These are phyloP conservation scores for Apotomis capreana DNA, from an alignment of 2,888 invertebrate species.

Conservation along the genomic window DNA sequence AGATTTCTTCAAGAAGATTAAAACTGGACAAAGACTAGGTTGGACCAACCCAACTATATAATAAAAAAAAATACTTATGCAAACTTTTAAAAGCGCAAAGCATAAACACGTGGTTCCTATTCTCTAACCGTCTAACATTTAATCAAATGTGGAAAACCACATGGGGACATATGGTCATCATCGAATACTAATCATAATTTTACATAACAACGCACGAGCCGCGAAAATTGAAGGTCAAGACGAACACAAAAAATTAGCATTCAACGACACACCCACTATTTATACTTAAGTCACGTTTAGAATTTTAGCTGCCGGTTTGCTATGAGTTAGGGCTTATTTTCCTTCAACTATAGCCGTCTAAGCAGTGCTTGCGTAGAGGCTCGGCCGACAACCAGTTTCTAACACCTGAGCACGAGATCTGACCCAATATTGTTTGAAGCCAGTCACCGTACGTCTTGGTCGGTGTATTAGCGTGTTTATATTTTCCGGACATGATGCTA, in stretches of 20 bases:
- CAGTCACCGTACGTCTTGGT: slow-evolving; percentile 65
- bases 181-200: slow-evolving; percentile 27
- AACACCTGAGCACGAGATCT: slow-evolving; percentile 53
- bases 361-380: slow-evolving; percentile 44
- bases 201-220: slow-evolving; percentile 19
- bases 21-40: no score
- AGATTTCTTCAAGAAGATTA: no score
- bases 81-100: no score
- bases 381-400: slow-evolving; percentile 62
- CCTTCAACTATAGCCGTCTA: slow-evolving; percentile 22
- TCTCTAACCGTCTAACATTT: no score
- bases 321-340: slow-evolving; percentile 55
- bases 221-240: slow-evolving; percentile 34
- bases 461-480: slow-evolving; percentile 62
- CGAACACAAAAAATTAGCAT: slow-evolving; percentile 14
- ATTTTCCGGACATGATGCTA: slow-evolving; percentile 56
- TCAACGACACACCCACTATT: slow-evolving; percentile 60
- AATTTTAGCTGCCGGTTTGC: slow-evolving; percentile 40
- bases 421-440: slow-evolving; percentile 50
- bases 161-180: not conserved
- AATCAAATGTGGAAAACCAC: no score
- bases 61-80: no score
- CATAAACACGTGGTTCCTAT: no score
- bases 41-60: no score
- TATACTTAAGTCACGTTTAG: slow-evolving; percentile 17